These are phyloP conservation scores for Corythoichthys intestinalis DNA, from an alignment of 2,113 vertebrate species.

Conservation along the genomic window DNA sequence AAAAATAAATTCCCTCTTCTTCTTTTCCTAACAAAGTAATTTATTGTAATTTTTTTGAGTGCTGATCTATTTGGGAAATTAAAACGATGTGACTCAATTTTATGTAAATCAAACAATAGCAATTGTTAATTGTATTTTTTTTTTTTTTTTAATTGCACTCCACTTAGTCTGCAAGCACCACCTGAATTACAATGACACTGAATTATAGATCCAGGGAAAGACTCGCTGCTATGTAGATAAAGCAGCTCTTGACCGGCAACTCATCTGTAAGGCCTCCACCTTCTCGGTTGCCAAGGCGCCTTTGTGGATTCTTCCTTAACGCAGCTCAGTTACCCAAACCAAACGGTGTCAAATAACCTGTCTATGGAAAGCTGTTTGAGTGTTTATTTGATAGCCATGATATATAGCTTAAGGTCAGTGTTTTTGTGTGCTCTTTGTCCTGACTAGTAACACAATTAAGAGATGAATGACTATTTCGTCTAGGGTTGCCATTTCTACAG, in stretches of 20 bases:
- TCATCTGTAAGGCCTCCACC: conserved; percentile 9
- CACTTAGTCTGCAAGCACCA: not conserved
- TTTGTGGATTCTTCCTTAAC: conserved; percentile 48
- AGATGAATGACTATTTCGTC: not conserved
- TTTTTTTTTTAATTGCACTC: not conserved
- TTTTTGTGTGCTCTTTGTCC: not conserved
- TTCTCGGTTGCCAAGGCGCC: conserved; percentile 43
- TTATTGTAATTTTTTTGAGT: too few relatives aligned
- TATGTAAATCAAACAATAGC: not conserved
- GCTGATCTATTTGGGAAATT: too few relatives aligned
- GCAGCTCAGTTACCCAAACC: conserved; percentile 54
- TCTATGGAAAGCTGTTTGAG: not conserved
- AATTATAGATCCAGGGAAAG: conserved; percentile 35
- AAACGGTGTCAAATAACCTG: conserved; percentile 3
- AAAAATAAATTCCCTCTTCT: too few relatives aligned
- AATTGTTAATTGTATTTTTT: too few relatives aligned
- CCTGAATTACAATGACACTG: conserved; percentile 1
- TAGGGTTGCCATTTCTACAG: too few relatives aligned
- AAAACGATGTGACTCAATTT: not conserved
- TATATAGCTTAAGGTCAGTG: not conserved
- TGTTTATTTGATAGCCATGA: not conserved
- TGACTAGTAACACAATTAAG: not conserved
- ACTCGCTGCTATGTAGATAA: conserved; percentile 19
- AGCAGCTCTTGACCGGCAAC: conserved; percentile 32
- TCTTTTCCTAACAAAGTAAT: too few relatives aligned